These are phyloP conservation scores for Xanthia togata DNA, from an alignment of 2,888 invertebrate genomes.

Conservation along the genomic window DNA sequence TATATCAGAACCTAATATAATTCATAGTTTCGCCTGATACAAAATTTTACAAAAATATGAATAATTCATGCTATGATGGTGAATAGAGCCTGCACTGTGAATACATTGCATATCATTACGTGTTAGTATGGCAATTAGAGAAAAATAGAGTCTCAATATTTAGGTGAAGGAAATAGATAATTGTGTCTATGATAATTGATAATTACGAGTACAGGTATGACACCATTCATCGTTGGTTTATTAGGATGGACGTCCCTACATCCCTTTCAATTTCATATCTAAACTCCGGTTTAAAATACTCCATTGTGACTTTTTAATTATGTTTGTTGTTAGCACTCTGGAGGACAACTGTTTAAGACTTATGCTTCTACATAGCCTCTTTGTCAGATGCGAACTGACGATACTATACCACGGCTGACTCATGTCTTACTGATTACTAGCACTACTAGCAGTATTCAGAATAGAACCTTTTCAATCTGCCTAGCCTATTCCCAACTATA, in stretches of 20 bases:
- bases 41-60: conserved; percentile 60
- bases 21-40: conserved; percentile 24
- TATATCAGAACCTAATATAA: conserved; percentile 26
- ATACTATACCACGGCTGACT: too few species aligned
- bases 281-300: neutral
- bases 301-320: neutral
- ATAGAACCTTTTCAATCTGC: too few species aligned
- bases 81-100: conserved; percentile 41
- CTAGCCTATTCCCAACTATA: too few species aligned
- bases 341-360: neutral
- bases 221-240: neutral
- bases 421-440: too few species aligned
- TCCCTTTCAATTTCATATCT: neutral
- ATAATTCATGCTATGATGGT: conserved; percentile 56
- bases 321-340: neutral
- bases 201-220: neutral
- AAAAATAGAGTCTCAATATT: conserved; percentile 36
- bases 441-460: too few species aligned
- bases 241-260: neutral
- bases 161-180: conserved; percentile 44
- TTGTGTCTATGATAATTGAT: neutral
- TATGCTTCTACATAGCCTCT: neutral
- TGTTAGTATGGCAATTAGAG: conserved; percentile 39
- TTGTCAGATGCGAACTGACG: neutral
- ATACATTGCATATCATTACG: conserved; percentile 52